phyloP scores from a whole-genome alignment of 1,140 invertebrate species.

The Drosophila arizonae region DNA sequence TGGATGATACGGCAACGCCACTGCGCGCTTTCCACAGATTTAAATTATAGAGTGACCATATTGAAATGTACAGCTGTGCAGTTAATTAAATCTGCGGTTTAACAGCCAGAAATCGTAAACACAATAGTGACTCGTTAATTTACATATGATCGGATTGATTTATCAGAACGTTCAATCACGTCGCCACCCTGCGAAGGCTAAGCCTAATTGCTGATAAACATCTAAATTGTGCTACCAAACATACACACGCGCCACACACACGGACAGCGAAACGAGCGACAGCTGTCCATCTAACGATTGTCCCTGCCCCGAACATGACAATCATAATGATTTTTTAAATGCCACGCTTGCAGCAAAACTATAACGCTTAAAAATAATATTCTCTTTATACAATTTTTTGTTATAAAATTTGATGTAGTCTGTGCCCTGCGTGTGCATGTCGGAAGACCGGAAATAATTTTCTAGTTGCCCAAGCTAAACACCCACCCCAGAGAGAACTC shows the following conservation, averaged over 20 bases:
- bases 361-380: slow-evolving; percentile 71
- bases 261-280: slow-evolving; percentile 31
- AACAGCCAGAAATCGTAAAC: slow-evolving; percentile 26
- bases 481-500: slow-evolving; percentile 58
- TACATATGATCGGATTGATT: slow-evolving; percentile 78
- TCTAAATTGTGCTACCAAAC: slow-evolving; percentile 64
- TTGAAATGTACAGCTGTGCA: slow-evolving; percentile 43
- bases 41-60: slow-evolving; percentile 36
- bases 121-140: slow-evolving; percentile 50
- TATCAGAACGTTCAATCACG: slow-evolving; percentile 68
- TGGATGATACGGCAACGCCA: slow-evolving; percentile 26
- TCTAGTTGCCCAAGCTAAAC: slow-evolving; percentile 55
- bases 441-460: slow-evolving; percentile 80
- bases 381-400: slow-evolving; percentile 35
- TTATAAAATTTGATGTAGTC: slow-evolving; percentile 24
- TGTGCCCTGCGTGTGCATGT: slow-evolving; percentile 58
- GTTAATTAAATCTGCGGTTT: slow-evolving; percentile 65
- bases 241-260: slow-evolving; percentile 43
- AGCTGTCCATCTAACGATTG: slow-evolving; percentile 58
- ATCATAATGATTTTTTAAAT: slow-evolving; percentile 79
- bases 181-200: slow-evolving; percentile 55
- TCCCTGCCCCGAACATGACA: slow-evolving; percentile 44
- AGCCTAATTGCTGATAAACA: slow-evolving; percentile 79
- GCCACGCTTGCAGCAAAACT: slow-evolving; percentile 55
- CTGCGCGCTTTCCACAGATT: slow-evolving; percentile 11